Evolutionary conservation across 2,797 vertebrate genomes (phyloP).

Genomic region (Rhynchotus rufescens): DNA sequence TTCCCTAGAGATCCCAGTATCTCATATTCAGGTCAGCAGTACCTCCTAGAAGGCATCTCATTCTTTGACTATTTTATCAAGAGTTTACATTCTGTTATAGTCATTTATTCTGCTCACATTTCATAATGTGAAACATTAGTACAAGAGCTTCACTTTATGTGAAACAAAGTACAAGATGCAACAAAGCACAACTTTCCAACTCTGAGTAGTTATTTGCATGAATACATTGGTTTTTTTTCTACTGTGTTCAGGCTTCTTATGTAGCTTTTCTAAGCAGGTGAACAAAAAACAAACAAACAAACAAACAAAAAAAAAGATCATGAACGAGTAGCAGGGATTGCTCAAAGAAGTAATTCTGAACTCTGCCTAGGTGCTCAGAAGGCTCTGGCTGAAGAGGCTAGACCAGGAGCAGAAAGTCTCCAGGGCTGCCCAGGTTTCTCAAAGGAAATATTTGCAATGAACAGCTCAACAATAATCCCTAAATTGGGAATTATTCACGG

Average conservation of each 20-base stretch:
- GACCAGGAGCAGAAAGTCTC: not conserved
- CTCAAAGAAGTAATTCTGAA: not conserved
- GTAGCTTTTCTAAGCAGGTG: not conserved
- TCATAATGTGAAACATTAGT: too few relatives aligned
- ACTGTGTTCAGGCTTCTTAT: not conserved
- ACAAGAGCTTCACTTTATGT: too few relatives aligned
- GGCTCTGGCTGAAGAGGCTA: not conserved
- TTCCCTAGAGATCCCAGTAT: not conserved
- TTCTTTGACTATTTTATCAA: not conserved
- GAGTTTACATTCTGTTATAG: not conserved
- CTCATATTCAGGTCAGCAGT: not conserved
- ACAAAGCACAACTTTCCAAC: not conserved
- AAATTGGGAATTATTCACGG: not conserved
- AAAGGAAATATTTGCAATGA: not conserved
- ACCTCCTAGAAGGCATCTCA: not conserved
- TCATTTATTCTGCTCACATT: not conserved
- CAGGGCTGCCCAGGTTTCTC: not conserved
- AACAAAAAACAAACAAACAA: too few relatives aligned
- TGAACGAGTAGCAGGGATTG: not conserved
- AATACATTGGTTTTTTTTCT: not conserved
- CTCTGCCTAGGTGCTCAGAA: not conserved
- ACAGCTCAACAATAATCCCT: not conserved
- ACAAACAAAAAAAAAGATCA: too few relatives aligned
- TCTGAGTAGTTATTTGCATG: not conserved
- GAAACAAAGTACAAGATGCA: not conserved